phyloP scores from a whole-genome alignment of 2,888 invertebrate genomes.

The Hyppa rectilinea region DNA sequence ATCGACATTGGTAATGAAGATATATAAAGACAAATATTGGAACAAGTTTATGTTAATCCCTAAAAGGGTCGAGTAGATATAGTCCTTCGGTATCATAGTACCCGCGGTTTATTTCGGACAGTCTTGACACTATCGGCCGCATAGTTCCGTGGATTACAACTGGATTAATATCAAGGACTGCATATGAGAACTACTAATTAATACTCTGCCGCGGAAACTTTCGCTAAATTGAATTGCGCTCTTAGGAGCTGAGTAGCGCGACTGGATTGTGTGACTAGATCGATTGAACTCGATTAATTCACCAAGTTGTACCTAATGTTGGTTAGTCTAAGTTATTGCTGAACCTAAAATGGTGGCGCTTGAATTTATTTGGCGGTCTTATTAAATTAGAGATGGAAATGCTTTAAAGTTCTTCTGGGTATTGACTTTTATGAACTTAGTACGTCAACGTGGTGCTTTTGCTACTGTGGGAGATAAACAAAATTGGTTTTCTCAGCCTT shows the following conservation, averaged over 20 bases:
- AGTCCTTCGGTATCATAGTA: slow-evolving; percentile 82
- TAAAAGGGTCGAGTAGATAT: slow-evolving; percentile 86
- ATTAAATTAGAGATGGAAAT: slow-evolving; percentile 34
- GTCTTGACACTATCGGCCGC: slow-evolving; percentile 83
- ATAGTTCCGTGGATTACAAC: slow-evolving; percentile 83
- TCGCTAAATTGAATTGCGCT: slow-evolving; percentile 64
- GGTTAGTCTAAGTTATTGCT: slow-evolving; percentile 57
- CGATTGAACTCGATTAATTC: slow-evolving; percentile 68
- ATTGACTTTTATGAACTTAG: background rate
- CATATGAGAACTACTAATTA: slow-evolving; percentile 78
- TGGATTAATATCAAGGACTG: slow-evolving; percentile 79
- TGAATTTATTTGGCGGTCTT: slow-evolving; percentile 27
- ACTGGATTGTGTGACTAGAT: slow-evolving; percentile 66
- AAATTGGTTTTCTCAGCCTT: background rate
- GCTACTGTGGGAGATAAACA: background rate
- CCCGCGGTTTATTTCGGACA: slow-evolving; percentile 82
- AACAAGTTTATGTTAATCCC: slow-evolving; percentile 86
- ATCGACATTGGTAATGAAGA: slow-evolving; percentile 75
- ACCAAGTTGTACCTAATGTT: slow-evolving; percentile 60
- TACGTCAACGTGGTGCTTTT: background rate
- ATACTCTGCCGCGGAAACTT: slow-evolving; percentile 73
- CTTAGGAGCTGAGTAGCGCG: slow-evolving; percentile 60
- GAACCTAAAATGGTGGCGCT: slow-evolving; percentile 43
- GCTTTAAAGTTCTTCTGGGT: slow-evolving; percentile 13
- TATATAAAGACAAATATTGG: slow-evolving; percentile 84